Base-by-base conservation (phyloP, 2,113 vertebrate species). In the Tragelaphus imberbis region DNA sequence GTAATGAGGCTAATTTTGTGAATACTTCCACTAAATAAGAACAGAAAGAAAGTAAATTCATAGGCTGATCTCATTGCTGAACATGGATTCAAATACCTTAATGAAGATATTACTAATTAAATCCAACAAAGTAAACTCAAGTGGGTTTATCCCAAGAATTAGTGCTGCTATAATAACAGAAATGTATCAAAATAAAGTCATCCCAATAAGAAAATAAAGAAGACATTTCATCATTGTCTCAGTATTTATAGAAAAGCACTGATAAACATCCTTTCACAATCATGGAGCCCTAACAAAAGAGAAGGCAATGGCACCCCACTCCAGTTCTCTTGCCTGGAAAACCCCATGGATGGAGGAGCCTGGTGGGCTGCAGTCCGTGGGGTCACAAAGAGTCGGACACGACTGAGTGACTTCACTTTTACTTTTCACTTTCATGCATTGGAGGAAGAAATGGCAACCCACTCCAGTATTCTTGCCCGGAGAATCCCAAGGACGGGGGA, bases 351-450 rank as follows among this genome's bases (percentile, higher is more conserved):
- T 0, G 1, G 61, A 63, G 61, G 61, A 63, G 61, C 61, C 28
- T 33, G 28, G 28, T 30, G 28, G 28, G 59, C 59, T 63, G 59
- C 59, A 63, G 28, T 30, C 61, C 6, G 30, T 63, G 61, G 28
- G 28, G 61, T 30, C 2, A 1, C 1, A 0, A 15, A 63, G 28
- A 30, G 28, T 63, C 6, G 1, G 28, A 15, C 28, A 30, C 0
- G 6, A 63, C 28, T 63, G 28, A 33, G 28, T 3, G 6, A 33
- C 61, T 63, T 63, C 61, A 63, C 28, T 63, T 63, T 63, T 1
- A 63, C 28, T 63, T 63, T 33, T 63, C 14, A 16, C 28, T 15
- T 63, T 63, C 61, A 63, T 33, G 61, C 61, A 63, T 2, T 63
- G 61, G 61, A 33, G 61, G 3, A 63, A 3, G 61, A 63, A 63